Evolutionary conservation across 30 jellyfish, hydroid and myxozoan species (phyloP), one percentile per base, ranked within the genome.

Genomic region (Mastigias papua): DNA sequence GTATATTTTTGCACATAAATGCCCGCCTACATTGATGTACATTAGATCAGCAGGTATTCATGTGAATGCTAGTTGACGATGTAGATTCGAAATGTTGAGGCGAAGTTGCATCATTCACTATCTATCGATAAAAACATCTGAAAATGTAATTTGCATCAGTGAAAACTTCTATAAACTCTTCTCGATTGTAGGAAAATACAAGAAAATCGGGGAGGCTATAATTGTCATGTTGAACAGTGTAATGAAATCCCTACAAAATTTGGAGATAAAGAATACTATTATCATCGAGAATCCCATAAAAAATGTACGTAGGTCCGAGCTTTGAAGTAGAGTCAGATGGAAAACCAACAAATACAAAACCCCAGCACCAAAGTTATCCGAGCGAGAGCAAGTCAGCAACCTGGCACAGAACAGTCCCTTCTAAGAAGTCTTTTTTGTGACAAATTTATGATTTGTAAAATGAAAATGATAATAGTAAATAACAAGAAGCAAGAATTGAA

Each of bases 261-360:
- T 1, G 69, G 32, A 5, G 42, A 29, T 0, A 26, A 0, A 25
- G 69, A 79, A 2, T 31, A 1, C 1, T 60, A 0, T 63, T 81
- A 81, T 33, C 84, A 81, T 65, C 1, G 84, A 81, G 61, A 23
- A 48, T 81, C 84, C 62, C 66, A 19, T 34, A 74, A n/a, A 34
- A 81, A 67, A 62, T 81, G 64, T 34, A 49, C 76, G 15, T 66
- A 64, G 20, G 91, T 76, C 1, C 64, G 42, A 65, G 33, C 91
- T 0, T 37, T 64, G n/a, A n/a, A n/a, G n/a, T n/a, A n/a, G n/a
- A n/a, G 32, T 0, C 32, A 34, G 66, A 67, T 25, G 25, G 91
- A n/a, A 81, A 66, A 28, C 21, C 34, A 64, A 34, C 65, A 27
- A 66, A 81, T 21, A 21, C 0, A 29, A 29, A 6, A 67, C 5